phyloP scores from a whole-genome alignment of 2,113 vertebrate genomes.

The zebrafish (Danio rerio) region GRCz12tu NC_133179.1:24846501-24847000 shows the following conservation, averaged over 20 bases:
- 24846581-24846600: slow-evolving; percentile 39
- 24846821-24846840: slow-evolving; percentile 18
- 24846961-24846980: slow-evolving; percentile 38
- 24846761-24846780: slow-evolving; percentile 43
- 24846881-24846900: slow-evolving; percentile 7
- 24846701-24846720: slow-evolving; percentile 24
- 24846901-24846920: slow-evolving; percentile 35
- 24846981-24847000: slow-evolving; percentile 39
- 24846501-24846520: slow-evolving; percentile 15
- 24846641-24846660: slow-evolving; percentile 43
- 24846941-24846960: slow-evolving; percentile 6
- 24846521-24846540: slow-evolving; percentile 15
- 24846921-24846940: slow-evolving; percentile 30
- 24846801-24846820: slow-evolving; percentile 15
- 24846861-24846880: slow-evolving; percentile 30
- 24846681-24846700: slow-evolving; percentile 37
- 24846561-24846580: slow-evolving; percentile 35
- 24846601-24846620: slow-evolving; percentile 41
- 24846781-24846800: slow-evolving; percentile 19
- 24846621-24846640: slow-evolving; percentile 55
- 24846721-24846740: slow-evolving; percentile 42
- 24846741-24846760: slow-evolving; percentile 33
- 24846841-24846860: not conserved
- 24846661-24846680: slow-evolving; percentile 36
- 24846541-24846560: slow-evolving; percentile 44